These are phyloP conservation scores for Athripsodes cinereus DNA, from an alignment of 2,888 invertebrate species.

Conservation along the genomic window DNA sequence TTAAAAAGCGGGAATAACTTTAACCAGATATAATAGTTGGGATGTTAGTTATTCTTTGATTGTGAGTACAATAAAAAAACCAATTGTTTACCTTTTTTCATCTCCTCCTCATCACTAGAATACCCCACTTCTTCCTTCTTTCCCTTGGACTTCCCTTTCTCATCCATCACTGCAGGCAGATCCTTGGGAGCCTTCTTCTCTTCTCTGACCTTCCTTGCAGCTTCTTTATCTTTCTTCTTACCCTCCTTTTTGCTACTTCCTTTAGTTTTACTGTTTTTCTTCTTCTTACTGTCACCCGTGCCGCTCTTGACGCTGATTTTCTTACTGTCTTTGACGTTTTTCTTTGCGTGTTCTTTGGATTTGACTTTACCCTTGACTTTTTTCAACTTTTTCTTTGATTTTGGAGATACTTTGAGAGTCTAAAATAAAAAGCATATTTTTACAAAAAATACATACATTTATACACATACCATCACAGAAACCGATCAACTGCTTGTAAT, in stretches of 20 bases:
- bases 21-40: no score
- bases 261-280: no score
- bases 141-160: neutral
- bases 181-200: neutral
- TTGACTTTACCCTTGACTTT: slow-evolving; percentile 26
- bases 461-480: no score
- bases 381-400: slow-evolving; percentile 29
- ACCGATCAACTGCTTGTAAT: no score
- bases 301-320: neutral
- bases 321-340: neutral
- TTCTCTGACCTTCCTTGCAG: neutral
- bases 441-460: no score
- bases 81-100: neutral
- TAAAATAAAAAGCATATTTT: no score
- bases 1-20: no score
- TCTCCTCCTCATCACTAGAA: slow-evolving; percentile 7
- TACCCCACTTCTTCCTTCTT: slow-evolving; percentile 2
- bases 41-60: neutral
- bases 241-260: no score
- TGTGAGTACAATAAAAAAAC: neutral
- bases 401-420: slow-evolving; percentile 9
- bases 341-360: neutral
- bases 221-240: neutral
- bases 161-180: neutral
- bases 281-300: no score